Conservation (phyloP, 2,113 vertebrate species). For the Pitta sordida region DNA sequence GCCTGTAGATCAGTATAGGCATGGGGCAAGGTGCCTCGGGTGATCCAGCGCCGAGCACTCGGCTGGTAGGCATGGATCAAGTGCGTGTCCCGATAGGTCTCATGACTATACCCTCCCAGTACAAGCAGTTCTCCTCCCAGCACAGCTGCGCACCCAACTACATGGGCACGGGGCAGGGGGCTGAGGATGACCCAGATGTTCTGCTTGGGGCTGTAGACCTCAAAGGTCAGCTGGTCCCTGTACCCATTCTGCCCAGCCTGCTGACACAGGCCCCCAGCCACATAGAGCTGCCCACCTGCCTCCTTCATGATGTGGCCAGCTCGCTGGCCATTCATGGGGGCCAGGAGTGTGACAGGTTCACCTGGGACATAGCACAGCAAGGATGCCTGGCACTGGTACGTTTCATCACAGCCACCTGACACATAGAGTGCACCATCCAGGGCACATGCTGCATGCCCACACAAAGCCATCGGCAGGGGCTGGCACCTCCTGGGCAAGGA, state of each 20-base stretch:
- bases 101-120: conserved; percentile 78
- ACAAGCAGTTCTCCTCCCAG: conserved; percentile 73
- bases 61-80: conserved; percentile 76
- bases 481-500: conserved; percentile 64
- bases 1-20: conserved; percentile 63
- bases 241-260: conserved; percentile 37
- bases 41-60: conserved; percentile 69
- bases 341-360: conserved; percentile 40
- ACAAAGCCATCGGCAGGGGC: conserved; percentile 68
- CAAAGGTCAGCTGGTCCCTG: conserved; percentile 74
- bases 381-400: conserved; percentile 38
- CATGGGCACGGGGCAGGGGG: conserved; percentile 74
- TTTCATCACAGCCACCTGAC: conserved; percentile 69
- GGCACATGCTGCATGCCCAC: conserved; percentile 72
- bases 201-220: conserved; percentile 67
- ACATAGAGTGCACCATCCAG: conserved; percentile 73
- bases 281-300: conserved; percentile 69
- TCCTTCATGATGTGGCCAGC: conserved; percentile 78
- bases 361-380: conserved; percentile 70
- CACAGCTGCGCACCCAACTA: conserved; percentile 68
- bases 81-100: conserved; percentile 71
- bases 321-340: conserved; percentile 72
- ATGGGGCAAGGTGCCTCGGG: conserved; percentile 69
- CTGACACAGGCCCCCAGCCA: conserved; percentile 72
- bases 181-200: conserved; percentile 68